Conservation (phyloP, 2,888 invertebrate genomes). For the Leptinotarsa haldemani region DNA sequence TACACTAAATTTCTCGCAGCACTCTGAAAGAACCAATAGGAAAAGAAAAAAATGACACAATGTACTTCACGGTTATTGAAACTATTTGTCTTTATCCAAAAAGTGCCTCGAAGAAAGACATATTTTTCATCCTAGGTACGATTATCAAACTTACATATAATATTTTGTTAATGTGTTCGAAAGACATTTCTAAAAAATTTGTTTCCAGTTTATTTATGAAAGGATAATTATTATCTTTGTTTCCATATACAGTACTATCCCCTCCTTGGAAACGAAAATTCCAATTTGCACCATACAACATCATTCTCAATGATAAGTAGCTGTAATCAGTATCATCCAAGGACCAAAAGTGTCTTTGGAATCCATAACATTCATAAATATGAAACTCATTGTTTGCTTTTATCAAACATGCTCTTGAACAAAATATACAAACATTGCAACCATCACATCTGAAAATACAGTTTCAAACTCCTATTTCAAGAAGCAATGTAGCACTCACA, state of each 20-base stretch:
- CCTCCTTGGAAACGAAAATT: slow-evolving; percentile 42
- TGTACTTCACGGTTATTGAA: no score
- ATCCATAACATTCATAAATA: slow-evolving; percentile 53
- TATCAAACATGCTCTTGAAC: slow-evolving; percentile 45
- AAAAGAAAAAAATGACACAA: not conserved
- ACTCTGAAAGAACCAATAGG: slow-evolving; percentile 41
- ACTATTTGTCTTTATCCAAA: no score
- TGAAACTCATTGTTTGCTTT: slow-evolving; percentile 49
- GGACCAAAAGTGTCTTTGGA: slow-evolving; percentile 53
- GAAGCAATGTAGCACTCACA: slow-evolving; percentile 37
- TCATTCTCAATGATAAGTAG: slow-evolving; percentile 52
- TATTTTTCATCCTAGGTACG: no score
- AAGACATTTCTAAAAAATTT: slow-evolving; percentile 44
- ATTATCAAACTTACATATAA: slow-evolving; percentile 46
- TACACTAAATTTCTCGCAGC: slow-evolving; percentile 47
- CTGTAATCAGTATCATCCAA: slow-evolving; percentile 48
- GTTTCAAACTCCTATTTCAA: not conserved
- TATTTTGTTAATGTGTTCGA: slow-evolving; percentile 43
- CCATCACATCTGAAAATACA: slow-evolving; percentile 47
- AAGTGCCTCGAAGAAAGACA: no score
- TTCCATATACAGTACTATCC: slow-evolving; percentile 35
- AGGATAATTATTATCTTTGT: slow-evolving; percentile 45
- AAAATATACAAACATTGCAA: slow-evolving; percentile 52
- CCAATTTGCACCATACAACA: slow-evolving; percentile 50
- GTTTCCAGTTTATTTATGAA: slow-evolving; percentile 45